Evolutionary conservation across 1,140 invertebrate genomes (phyloP).

Genomic region (Zaprionus gabonicus): DNA sequence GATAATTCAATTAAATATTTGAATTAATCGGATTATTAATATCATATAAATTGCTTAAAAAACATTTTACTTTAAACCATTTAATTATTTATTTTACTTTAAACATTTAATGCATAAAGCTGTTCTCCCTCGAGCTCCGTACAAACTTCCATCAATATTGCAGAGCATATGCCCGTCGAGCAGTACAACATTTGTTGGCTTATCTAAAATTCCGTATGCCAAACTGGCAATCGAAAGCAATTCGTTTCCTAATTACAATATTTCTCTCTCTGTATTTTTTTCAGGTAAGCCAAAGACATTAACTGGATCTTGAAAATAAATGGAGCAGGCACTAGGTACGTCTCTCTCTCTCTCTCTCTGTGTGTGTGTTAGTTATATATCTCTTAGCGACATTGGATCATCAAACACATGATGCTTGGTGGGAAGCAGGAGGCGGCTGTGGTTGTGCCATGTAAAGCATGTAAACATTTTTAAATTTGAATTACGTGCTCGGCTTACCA

Average conservation of each 20-base stretch:
- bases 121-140: no score
- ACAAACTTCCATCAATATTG: background rate
- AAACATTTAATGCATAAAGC: no score
- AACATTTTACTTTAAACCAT: background rate
- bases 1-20: background rate
- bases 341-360: background rate
- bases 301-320: slow-evolving; percentile 31
- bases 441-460: slow-evolving; percentile 59
- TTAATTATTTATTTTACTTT: no score
- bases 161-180: background rate
- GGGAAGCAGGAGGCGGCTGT: background rate
- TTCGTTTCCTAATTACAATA: slow-evolving; percentile 40
- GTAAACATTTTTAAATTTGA: slow-evolving; percentile 80
- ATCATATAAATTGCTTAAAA: background rate
- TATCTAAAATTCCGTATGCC: slow-evolving; percentile 29
- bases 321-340: slow-evolving; percentile 18
- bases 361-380: slow-evolving; percentile 18
- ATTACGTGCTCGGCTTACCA: slow-evolving; percentile 69
- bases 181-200: background rate
- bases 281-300: slow-evolving; percentile 33
- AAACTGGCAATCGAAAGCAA: slow-evolving; percentile 29
- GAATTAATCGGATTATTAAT: background rate
- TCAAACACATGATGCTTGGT: slow-evolving; percentile 54
- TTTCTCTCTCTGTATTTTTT: slow-evolving; percentile 31
- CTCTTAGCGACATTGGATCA: slow-evolving; percentile 43